Evolutionary conservation across 2,888 invertebrate species (phyloP).

Genomic region (Lucinisca nassula): DNA sequence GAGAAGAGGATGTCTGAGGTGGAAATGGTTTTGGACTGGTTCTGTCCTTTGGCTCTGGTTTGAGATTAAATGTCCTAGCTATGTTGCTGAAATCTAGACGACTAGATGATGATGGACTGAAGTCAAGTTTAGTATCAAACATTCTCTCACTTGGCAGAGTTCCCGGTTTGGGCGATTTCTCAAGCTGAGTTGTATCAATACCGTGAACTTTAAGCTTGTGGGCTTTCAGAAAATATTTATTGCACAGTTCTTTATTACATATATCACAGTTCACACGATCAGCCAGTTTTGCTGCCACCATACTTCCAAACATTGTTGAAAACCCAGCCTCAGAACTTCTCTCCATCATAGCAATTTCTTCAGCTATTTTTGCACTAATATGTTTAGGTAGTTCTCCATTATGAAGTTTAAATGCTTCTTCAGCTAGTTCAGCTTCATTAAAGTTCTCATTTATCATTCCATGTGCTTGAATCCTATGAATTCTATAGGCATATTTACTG

Average conservation of each 20-base stretch:
- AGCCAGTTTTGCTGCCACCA: conserved; percentile 88
- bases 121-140: conserved; percentile 47
- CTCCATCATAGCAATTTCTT: conserved; percentile 71
- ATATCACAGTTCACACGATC: conserved; percentile 93
- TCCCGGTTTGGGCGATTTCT: conserved; percentile 68
- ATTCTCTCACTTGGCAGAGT: conserved; percentile 38
- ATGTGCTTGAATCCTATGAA: conserved; percentile 85
- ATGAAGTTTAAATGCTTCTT: conserved; percentile 70
- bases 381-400: conserved; percentile 68
- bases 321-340: conserved; percentile 74
- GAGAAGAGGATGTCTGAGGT: conserved; percentile 52
- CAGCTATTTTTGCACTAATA: conserved; percentile 70
- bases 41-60: conserved; percentile 70
- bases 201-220: conserved; percentile 99
- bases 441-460: conserved; percentile 81
- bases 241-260: conserved; percentile 99
- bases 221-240: conserved; percentile 99
- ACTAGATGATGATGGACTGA: conserved; percentile 62
- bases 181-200: conserved; percentile 80
- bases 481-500: conserved; percentile 92
- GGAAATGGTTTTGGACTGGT: conserved; percentile 48
- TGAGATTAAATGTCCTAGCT: conserved; percentile 56
- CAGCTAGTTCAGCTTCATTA: conserved; percentile 72
- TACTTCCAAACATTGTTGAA: conserved; percentile 86
- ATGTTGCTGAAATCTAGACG: conserved; percentile 65